These are phyloP conservation scores for Byasa hedistus DNA, from an alignment of 2,888 invertebrate genomes.

Conservation along the genomic window DNA sequence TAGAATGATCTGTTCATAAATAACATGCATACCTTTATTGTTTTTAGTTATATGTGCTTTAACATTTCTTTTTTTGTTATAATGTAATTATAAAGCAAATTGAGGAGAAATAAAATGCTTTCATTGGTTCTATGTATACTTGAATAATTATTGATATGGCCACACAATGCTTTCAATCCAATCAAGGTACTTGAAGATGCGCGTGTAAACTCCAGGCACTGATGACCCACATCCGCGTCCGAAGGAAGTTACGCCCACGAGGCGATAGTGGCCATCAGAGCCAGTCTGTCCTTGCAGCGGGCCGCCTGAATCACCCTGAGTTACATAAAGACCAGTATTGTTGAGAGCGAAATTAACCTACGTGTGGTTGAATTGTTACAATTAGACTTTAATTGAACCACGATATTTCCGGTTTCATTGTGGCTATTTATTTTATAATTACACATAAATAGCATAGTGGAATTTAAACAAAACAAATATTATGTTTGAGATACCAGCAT, in stretches of 20 bases:
- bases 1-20: too few species aligned
- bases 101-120: neutral
- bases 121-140: neutral
- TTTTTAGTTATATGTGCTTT: too few species aligned
- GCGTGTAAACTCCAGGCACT: constrained; percentile 69
- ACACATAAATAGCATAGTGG: too few species aligned
- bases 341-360: neutral
- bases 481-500: too few species aligned
- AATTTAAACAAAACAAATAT: too few species aligned
- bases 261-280: constrained; percentile 49
- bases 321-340: neutral
- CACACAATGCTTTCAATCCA: constrained; percentile 70
- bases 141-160: constrained; percentile 34
- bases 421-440: too few species aligned
- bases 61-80: too few species aligned
- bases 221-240: constrained; percentile 68
- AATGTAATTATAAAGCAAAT: too few species aligned
- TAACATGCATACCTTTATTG: too few species aligned
- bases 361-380: too few species aligned
- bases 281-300: constrained; percentile 53
- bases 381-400: neutral
- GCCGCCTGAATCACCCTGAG: constrained; percentile 74
- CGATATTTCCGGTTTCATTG: too few species aligned
- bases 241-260: constrained; percentile 73
- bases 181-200: constrained; percentile 61